Evolutionary conservation across 2,888 invertebrate species (phyloP), one percentile per base, ranked within the genome.

Genomic region (Pseudococcus viburni): DNA sequence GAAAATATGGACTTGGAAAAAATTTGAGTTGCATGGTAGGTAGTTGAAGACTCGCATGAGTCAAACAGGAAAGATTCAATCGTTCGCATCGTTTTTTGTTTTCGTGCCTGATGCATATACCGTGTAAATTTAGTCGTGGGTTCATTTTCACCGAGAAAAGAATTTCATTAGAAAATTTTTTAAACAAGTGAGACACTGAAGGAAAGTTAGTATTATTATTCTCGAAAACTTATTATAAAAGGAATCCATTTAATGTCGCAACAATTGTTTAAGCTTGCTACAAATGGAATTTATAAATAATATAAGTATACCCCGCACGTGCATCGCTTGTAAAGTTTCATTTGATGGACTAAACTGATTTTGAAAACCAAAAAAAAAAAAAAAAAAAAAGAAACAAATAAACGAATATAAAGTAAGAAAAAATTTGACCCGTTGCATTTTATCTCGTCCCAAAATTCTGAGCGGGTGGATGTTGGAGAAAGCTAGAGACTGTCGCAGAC

Each of bases 241-340:
- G 73, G 73, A 73, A 73, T 73, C 73, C 73, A 22, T 64, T 73
- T 12, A 73, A 73, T 15, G 33, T 12, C 17, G 33, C 33, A 33
- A 26, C 12, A 11, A 68, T 33, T 33, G 33, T 73, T 73, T 33
- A 73, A 73, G 15, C 7, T 73, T 17, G 15, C 33, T 33, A 33
- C 12, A 15, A 33, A 64, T 22, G 64, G 73, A 15, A 73, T 73
- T 73, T 33, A 26, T 26, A 73, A 73, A 73, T 73, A 73, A 73
- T 42, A 9, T 7, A 73, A 73, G 8, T 22, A 73, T 17, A 68
- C 64, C n/a, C 5, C 42, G 0, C 42, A 26, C 22, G 73, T 73
- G 17, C 6, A 17, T 73, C 73, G 33, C 17, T 73, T 73, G 73
- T 33, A 73, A 33, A 73, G 73, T 39, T 73, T 33, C 73, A 73